Evolutionary conservation across 2,797 vertebrate species (phyloP).

Genomic region (Nannoperca obscura): DNA sequence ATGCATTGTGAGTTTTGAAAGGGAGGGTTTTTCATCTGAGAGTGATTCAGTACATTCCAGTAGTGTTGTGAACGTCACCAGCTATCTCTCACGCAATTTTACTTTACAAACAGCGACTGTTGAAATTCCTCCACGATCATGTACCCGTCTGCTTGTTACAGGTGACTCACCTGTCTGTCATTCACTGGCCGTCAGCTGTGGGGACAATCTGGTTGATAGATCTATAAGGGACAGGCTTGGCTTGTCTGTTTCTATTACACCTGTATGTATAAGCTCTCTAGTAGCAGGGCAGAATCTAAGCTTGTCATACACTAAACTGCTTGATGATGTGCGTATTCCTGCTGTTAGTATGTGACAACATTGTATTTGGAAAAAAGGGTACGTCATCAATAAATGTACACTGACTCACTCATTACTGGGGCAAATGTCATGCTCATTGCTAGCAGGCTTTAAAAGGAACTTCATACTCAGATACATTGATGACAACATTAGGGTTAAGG

Average conservation of each 20-base stretch:
- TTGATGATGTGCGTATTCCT: slow-evolving; percentile 11
- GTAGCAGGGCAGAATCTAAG: background rate
- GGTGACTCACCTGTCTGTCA: slow-evolving; percentile 57
- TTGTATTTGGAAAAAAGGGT: slow-evolving; percentile 20
- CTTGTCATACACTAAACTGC: background rate
- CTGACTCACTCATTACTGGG: slow-evolving; percentile 54
- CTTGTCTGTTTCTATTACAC: slow-evolving; percentile 9
- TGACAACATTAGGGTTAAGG: slow-evolving; percentile 7
- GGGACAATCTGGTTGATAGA: slow-evolving; percentile 23
- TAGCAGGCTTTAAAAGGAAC: background rate
- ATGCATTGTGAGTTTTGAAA: slow-evolving; percentile 14
- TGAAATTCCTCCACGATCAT: slow-evolving; percentile 31
- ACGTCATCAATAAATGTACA: slow-evolving; percentile 34
- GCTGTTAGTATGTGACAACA: slow-evolving; percentile 34
- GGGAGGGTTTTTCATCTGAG: slow-evolving; percentile 1
- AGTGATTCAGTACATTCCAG: slow-evolving; percentile 3
- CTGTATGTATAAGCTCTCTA: slow-evolving; percentile 5
- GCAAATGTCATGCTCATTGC: slow-evolving; percentile 16
- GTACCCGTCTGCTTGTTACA: slow-evolving; percentile 14
- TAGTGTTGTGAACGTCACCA: background rate
- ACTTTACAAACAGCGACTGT: background rate
- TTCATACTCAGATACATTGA: background rate
- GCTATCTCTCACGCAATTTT: slow-evolving; percentile 5
- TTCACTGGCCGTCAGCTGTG: slow-evolving; percentile 34
- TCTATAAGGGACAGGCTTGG: slow-evolving; percentile 17